Evolutionary conservation across 2,113 vertebrate species (phyloP).

Genomic region (Physeter macrocephalus): DNA sequence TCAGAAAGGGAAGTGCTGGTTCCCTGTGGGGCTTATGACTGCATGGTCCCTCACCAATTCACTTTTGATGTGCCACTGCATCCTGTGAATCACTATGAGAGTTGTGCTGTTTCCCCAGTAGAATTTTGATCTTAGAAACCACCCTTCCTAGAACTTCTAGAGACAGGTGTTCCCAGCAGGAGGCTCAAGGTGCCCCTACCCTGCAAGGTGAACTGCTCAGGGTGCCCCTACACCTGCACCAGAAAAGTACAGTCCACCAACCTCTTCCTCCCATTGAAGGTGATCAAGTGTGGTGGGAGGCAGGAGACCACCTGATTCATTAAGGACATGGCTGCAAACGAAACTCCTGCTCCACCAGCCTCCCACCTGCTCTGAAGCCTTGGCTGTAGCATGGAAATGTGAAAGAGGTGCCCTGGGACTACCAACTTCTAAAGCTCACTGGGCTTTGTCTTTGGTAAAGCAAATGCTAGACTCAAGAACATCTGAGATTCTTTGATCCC

Average conservation of each 20-base stretch:
- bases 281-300: background rate
- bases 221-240: background rate
- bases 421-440: background rate
- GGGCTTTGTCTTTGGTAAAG: background rate
- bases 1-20: background rate
- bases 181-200: background rate
- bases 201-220: background rate
- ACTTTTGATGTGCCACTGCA: background rate
- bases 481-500: background rate
- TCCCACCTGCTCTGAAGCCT: no score
- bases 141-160: background rate
- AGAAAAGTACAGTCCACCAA: background rate
- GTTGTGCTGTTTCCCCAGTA: background rate
- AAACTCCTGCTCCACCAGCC: background rate
- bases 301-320: background rate
- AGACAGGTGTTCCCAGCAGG: background rate
- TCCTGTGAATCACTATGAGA: background rate
- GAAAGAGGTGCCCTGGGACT: background rate
- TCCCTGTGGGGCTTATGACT: background rate
- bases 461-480: background rate
- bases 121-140: background rate
- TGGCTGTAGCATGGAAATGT: background rate
- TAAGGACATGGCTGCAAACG: background rate
- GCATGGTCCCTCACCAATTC: background rate
- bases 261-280: background rate